phyloP scores from a whole-genome alignment of 2,888 invertebrate species.

The Eulithis testata region DNA sequence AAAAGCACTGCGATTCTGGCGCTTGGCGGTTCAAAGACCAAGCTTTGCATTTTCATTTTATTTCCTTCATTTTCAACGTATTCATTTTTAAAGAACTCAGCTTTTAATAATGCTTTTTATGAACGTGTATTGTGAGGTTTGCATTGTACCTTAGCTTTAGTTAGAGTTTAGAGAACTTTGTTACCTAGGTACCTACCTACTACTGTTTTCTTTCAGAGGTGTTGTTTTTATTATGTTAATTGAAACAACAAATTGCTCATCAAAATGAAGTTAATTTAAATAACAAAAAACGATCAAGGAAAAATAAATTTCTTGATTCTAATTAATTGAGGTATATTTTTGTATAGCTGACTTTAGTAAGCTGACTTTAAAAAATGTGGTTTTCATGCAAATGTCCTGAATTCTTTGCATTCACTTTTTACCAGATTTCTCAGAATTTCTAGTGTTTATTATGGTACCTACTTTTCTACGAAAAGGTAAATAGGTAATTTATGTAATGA shows the following conservation, averaged over 20 bases:
- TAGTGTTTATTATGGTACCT: slow-evolving; percentile 12
- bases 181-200: background rate
- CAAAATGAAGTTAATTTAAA: slow-evolving; percentile 47
- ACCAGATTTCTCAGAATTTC: slow-evolving; percentile 38
- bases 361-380: slow-evolving; percentile 57
- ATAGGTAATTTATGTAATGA: too few relatives aligned
- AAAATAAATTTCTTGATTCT: slow-evolving; percentile 47
- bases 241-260: slow-evolving; percentile 41
- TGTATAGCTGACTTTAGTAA: slow-evolving; percentile 42
- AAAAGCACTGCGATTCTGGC: slow-evolving; percentile 23
- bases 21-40: slow-evolving; percentile 27
- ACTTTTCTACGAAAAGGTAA: background rate
- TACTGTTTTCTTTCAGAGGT: slow-evolving; percentile 3
- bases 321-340: slow-evolving; percentile 45
- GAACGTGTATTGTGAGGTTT: slow-evolving; percentile 3
- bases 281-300: slow-evolving; percentile 47
- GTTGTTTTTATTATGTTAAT: slow-evolving; percentile 11
- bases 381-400: slow-evolving; percentile 64
- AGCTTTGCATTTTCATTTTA: slow-evolving; percentile 28
- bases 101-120: slow-evolving; percentile 37
- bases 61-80: slow-evolving; percentile 21
- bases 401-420: slow-evolving; percentile 45
- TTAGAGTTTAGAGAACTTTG: background rate
- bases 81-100: slow-evolving; percentile 22
- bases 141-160: background rate